Percentiles rank a stretch among this genome's conserved stretches.
Evolutionary conservation across 1,140 invertebrate species (phyloP).

Genomic region (Drosophila orosa): DNA sequence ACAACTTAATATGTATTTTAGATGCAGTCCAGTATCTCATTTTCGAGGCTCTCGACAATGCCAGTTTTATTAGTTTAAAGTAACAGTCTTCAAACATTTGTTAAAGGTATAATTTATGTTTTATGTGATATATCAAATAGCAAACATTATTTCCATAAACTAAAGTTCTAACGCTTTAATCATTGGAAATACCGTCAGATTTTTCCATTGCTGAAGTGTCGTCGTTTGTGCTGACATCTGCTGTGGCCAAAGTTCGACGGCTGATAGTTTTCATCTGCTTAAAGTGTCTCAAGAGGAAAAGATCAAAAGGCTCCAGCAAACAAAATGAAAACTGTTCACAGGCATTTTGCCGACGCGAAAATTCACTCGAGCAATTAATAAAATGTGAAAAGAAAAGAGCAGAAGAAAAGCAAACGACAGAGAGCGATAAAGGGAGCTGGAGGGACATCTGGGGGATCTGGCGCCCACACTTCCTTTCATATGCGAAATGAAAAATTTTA

Average conservation of each 20-base stretch:
- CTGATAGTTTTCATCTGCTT: slow-evolving; percentile 43
- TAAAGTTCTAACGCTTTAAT: background rate
- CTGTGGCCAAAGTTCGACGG: background rate
- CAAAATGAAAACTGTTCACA: slow-evolving; percentile 62
- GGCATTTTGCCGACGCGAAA: slow-evolving; percentile 66
- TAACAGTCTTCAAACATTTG: background rate
- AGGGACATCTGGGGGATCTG: slow-evolving; percentile 34
- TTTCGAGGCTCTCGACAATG: background rate
- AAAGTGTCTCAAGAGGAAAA: slow-evolving; percentile 55
- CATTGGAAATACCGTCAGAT: background rate
- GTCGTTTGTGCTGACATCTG: slow-evolving; percentile 10
- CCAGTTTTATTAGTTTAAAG: no score
- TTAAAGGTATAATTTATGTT: no score
- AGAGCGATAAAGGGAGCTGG: slow-evolving; percentile 40
- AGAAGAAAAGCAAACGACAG: slow-evolving; percentile 28
- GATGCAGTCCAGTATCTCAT: background rate
- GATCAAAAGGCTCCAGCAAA: slow-evolving; percentile 63
- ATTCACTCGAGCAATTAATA: slow-evolving; percentile 81
- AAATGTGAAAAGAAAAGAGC: slow-evolving; percentile 59
- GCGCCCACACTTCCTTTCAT: slow-evolving; percentile 82
- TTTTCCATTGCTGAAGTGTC: background rate
- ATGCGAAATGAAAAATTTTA: slow-evolving; percentile 82
- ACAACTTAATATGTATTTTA: no score
- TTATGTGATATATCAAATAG: no score
- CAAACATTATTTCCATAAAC: background rate